Base-by-base conservation (phyloP, 2,888 invertebrate species). In the Atrina japonica region DNA sequence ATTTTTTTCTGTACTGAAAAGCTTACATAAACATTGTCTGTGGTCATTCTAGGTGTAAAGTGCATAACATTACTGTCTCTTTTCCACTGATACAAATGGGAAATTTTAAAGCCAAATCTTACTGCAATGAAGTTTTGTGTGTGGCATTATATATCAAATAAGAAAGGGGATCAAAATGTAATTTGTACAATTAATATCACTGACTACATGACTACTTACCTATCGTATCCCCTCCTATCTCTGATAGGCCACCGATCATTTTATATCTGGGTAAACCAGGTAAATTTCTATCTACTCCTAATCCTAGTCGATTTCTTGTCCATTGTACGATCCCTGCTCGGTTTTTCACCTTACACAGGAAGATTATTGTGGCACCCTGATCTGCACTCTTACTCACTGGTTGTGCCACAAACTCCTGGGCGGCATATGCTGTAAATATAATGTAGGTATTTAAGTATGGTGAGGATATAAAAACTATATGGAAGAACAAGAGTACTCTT, bases 241-340 rank as follows among this genome's bases (percentile, higher is more conserved):
- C 49, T 18, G 53, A 52, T 21, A 71, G 91, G 96, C 96, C 88
- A 52, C 98, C 98, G 79, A 97, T 95, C 98, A 99, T 98, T 78
- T 95, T 94, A 91, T 98, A 98, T 70, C 98, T 93, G 73, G 97
- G 96, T 91, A 96, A 98, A 45, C 96, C 97, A 72, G 96, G 95
- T 70, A 98, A 93, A 84, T 96, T 95, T 78, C 98, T 93, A 87
- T 97, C 96, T 0, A 95, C 94, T 1, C 98, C 98, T 40, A 99
- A 93, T 0, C 97, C 98, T 64, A 79, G 72, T 88, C 97, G 97
- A 88, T 98, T 97, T 88, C 97, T 96, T 69, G 98, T 98, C 99
- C 99, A 99, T 91, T 98, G 98, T 64, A 98, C 93, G 64, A 95
- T 94, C 0, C 98, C 98, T 52, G 93, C 94, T 90, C 97, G 96